A percentile compares a stretch with the other conserved stretches of the same genome.
Conservation (phyloP, 2,797 vertebrate genomes). For the Capromys pilorides region DNA sequence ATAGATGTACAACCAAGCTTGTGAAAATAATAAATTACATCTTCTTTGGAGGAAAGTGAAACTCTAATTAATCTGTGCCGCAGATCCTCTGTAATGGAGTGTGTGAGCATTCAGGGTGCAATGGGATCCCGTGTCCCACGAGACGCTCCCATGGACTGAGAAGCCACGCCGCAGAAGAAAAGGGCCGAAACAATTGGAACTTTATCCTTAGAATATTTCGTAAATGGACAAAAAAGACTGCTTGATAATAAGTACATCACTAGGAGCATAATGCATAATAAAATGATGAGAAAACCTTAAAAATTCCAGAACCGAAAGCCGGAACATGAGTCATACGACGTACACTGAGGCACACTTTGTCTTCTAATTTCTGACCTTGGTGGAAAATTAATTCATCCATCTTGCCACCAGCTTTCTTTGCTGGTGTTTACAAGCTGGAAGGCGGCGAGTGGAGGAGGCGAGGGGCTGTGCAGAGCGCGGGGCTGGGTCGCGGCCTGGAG, state of each 20-base stretch:
- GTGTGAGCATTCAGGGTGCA: fast-evolving
- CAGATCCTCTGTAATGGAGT: background rate
- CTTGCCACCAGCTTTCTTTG: background rate
- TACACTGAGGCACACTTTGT: background rate
- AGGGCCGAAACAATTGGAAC: background rate
- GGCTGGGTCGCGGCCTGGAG: background rate
- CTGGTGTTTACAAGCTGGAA: background rate
- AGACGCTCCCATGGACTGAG: background rate
- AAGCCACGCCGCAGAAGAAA: fast-evolving
- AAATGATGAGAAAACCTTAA: background rate
- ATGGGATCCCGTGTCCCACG: fast-evolving
- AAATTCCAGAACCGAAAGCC: background rate
- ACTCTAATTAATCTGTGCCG: background rate
- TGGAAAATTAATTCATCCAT: background rate
- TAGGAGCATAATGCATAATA: fast-evolving
- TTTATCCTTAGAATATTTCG: background rate
- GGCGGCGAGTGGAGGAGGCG: background rate
- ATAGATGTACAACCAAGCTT: background rate
- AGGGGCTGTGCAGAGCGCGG: background rate
- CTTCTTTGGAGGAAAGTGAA: background rate
- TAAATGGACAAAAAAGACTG: background rate
- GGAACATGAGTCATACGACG: background rate
- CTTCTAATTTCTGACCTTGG: background rate
- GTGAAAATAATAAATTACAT: background rate
- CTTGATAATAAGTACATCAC: background rate